Conservation (phyloP, 1,140 invertebrate species). For the Coptotermes formosanus region DNA sequence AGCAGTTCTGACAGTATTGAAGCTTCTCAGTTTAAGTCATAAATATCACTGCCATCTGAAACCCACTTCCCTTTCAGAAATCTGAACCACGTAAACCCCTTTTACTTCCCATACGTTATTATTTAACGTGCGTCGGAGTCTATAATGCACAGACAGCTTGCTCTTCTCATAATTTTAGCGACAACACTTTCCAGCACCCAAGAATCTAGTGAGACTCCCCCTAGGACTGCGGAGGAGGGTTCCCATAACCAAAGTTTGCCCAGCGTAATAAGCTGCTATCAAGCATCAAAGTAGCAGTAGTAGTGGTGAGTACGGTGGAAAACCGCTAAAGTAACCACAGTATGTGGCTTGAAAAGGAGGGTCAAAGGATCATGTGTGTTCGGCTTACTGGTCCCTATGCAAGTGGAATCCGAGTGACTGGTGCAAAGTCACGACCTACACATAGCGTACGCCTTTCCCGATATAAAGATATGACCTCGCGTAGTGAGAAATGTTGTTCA, state of each 20-base stretch:
- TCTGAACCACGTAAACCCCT: background rate
- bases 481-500: background rate
- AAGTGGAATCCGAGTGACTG: background rate
- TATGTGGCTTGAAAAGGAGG: background rate
- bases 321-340: background rate
- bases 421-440: background rate
- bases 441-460: background rate
- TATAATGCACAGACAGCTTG: background rate
- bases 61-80: background rate
- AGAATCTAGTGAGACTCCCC: background rate
- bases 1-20: too few relatives aligned
- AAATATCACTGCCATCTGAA: too few relatives aligned
- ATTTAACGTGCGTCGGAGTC: background rate
- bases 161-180: background rate
- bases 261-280: background rate
- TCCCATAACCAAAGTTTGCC: background rate
- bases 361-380: background rate
- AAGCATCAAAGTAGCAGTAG: background rate
- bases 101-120: conserved; percentile 13
- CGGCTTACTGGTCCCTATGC: background rate
- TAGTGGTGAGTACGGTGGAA: background rate
- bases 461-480: background rate
- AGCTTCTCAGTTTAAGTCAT: too few relatives aligned
- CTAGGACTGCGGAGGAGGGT: background rate
- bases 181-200: background rate